phyloP scores from a whole-genome alignment of 2,888 invertebrate species.

The Griposia aprilina region DNA sequence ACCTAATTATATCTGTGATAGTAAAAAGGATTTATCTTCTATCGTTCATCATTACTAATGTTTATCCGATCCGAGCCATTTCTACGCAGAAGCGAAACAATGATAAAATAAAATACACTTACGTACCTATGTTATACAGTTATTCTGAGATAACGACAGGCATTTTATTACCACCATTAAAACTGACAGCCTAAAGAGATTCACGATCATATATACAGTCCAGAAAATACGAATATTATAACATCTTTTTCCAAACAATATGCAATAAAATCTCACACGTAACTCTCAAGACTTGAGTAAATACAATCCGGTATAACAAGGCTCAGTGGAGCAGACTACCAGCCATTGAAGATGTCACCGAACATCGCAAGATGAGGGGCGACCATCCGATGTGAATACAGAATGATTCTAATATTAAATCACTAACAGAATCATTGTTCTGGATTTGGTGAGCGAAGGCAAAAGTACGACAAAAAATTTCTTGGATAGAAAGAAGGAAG shows the following conservation, averaged over 20 bases:
- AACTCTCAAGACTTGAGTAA: slow-evolving; percentile 19
- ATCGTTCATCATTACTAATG: no score
- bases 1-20: no score
- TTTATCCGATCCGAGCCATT: no score
- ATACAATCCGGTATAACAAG: slow-evolving; percentile 15
- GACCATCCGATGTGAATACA: slow-evolving; percentile 55
- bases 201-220: neutral
- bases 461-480: neutral
- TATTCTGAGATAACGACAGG: neutral
- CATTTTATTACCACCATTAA: neutral
- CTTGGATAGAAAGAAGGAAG: neutral
- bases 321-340: slow-evolving; percentile 29
- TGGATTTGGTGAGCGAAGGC: neutral
- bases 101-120: no score
- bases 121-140: neutral
- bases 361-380: slow-evolving; percentile 30
- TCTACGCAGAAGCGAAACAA: no score
- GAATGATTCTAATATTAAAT: slow-evolving; percentile 47
- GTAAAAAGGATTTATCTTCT: no score
- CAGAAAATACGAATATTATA: neutral
- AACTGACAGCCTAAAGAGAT: neutral
- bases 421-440: slow-evolving; percentile 21
- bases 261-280: neutral
- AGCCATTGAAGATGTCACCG: slow-evolving; percentile 40
- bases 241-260: neutral